phyloP scores from a whole-genome alignment of 2,113 vertebrate genomes.

The Asarcornis scutulata region DNA sequence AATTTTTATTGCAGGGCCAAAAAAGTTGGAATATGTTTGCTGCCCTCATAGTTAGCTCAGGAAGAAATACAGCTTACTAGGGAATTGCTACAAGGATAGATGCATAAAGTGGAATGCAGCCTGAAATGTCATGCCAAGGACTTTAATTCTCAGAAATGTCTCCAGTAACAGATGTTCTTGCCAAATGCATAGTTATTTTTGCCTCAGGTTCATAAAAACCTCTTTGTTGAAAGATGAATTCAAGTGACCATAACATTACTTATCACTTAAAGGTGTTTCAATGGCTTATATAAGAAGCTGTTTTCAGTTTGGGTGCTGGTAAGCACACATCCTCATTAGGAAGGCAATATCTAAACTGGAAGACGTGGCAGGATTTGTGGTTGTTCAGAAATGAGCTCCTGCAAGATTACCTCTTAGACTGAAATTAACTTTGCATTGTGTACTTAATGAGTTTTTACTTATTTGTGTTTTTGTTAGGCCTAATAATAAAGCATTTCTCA shows the following conservation, averaged over 20 bases:
- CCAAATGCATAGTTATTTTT: background rate
- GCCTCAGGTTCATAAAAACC: background rate
- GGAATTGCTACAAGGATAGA: background rate
- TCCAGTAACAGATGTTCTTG: background rate
- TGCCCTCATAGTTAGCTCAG: background rate
- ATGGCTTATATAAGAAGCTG: background rate
- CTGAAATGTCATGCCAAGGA: background rate
- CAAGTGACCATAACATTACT: constrained; percentile 5
- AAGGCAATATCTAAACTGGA: background rate
- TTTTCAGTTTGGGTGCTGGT: background rate
- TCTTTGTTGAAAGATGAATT: background rate
- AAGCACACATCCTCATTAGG: background rate
- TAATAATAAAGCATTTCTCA: background rate
- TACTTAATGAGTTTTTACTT: background rate
- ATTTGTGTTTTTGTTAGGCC: background rate
- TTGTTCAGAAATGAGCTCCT: background rate
- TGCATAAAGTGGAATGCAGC: background rate
- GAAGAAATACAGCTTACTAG: background rate
- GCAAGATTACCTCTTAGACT: background rate
- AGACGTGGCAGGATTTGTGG: background rate
- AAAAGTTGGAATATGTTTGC: background rate
- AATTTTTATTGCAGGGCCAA: background rate
- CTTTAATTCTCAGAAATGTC: background rate
- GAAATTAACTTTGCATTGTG: background rate
- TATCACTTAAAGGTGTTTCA: background rate